These are phyloP conservation scores for Platynereis dumerilii DNA, from an alignment of 2,888 invertebrate genomes.

Conservation along the genomic window DNA sequence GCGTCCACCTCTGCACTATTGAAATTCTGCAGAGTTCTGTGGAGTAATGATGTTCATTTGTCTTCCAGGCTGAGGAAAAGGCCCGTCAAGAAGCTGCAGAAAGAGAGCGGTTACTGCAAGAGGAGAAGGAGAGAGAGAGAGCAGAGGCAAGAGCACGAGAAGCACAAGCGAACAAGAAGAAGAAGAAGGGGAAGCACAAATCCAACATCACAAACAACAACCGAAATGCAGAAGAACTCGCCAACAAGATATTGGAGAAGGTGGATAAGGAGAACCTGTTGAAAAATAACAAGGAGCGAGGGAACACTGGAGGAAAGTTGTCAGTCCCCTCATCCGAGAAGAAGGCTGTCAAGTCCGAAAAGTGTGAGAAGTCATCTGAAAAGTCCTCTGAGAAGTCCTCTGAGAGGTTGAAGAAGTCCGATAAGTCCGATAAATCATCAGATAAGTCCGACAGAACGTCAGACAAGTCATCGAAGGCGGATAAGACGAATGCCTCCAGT, in stretches of 20 bases:
- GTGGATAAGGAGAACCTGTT: neutral
- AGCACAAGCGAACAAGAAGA: neutral
- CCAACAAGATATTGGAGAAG: neutral
- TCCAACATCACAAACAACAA: constrained; percentile 7
- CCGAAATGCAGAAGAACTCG: neutral
- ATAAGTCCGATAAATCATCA: constrained; percentile 1
- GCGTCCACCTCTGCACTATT: no score
- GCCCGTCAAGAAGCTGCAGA: constrained; percentile 34
- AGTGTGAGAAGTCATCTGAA: neutral
- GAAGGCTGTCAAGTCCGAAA: no score
- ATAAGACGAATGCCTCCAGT: neutral
- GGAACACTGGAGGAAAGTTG: neutral
- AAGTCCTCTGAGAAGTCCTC: neutral
- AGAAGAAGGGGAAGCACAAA: constrained; percentile 9
- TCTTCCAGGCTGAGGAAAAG: constrained; percentile 49
- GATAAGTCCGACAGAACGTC: neutral
- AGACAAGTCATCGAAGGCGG: neutral
- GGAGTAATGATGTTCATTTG: constrained; percentile 1
- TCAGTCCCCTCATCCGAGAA: no score
- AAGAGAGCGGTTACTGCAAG: neutral
- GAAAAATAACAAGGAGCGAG: neutral
- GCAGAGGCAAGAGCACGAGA: neutral
- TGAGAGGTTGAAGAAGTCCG: neutral
- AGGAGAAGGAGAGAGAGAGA: constrained; percentile 6
- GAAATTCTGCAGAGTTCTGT: no score